Percentiles rank a stretch among this genome's conserved stretches.
These are phyloP conservation scores for Catostylus mosaicus DNA, from an alignment of 30 jellyfish, hydroid and myxozoan genomes.

Conservation along the genomic window DNA sequence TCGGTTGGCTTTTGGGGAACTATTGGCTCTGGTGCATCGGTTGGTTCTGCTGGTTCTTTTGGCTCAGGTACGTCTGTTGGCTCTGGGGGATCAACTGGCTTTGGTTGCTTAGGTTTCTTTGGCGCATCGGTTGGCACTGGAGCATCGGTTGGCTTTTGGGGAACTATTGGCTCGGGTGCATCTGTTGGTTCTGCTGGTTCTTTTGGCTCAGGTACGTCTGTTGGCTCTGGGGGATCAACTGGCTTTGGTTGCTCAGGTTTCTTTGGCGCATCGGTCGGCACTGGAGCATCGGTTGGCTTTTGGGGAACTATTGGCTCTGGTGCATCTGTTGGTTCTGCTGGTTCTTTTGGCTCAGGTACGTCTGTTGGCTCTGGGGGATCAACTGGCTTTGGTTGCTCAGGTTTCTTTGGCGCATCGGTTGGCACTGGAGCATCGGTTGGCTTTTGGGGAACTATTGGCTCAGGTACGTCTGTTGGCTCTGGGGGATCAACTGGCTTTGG, in stretches of 20 bases:
- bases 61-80: not conserved
- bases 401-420: not conserved
- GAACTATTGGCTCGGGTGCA: constrained; percentile 2
- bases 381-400: not conserved
- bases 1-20: too few relatives aligned
- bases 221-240: not conserved
- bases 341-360: not conserved
- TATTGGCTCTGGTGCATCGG: not conserved
- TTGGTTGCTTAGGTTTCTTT: not conserved
- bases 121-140: not conserved
- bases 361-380: too few relatives aligned
- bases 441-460: not conserved
- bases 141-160: not conserved
- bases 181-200: not conserved
- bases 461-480: not conserved
- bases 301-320: not conserved
- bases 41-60: not conserved
- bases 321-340: constrained; percentile 5
- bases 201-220: not conserved
- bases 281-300: not conserved
- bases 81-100: not conserved
- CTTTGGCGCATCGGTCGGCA: not conserved
- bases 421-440: not conserved
- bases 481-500: too few relatives aligned
- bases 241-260: too few relatives aligned